Evolutionary conservation across 2,888 invertebrate species (phyloP), one percentile per base, ranked within the genome.

Genomic region (Eubasilissa splendida): DNA sequence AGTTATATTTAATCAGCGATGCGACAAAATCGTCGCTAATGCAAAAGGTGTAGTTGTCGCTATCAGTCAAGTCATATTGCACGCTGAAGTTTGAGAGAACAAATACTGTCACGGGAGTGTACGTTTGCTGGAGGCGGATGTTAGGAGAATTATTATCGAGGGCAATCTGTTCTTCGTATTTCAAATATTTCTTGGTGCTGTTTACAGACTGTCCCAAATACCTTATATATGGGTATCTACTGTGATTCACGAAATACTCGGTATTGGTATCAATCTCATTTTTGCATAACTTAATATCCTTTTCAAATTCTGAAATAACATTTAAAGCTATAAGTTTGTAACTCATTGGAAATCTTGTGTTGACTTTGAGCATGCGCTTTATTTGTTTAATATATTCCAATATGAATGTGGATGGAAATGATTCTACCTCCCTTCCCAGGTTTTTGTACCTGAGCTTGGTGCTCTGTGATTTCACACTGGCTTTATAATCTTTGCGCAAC

Each of bases 181-280:
- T 22, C 7, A n/a, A 7, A 66, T 58, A 12, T 77, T n/a, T 7
- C 11, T 12, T 7, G 12, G 50, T 53, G n/a, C 10, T 7, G 42
- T 42, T 42, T 42, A 42, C 7, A 7, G 42, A 42, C 42, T 66
- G 68, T 68, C 66, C 77, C 7, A 77, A 14, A 77, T 66, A 77
- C 12, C 77, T 54, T 11, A 68, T 42, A 11, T 77, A 77, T 33
- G 77, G 77, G 33, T 66, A 77, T 14, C 50, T 54, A 54, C 12
- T 33, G 14, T 56, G 63, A 42, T 53, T 33, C 9, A 9, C 33
- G 54, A 66, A 77, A 56, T 77, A 77, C 14, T 77, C 77, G 0
- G 56, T 77, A 22, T 77, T 77, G 9, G 22, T 52, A 11, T 77
- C 68, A 11, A 77, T 77, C 50, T 77, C 77, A 31, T 77, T n/a